phyloP scores from a whole-genome alignment of 2,113 vertebrate species.

The Piaya cayana region DNA sequence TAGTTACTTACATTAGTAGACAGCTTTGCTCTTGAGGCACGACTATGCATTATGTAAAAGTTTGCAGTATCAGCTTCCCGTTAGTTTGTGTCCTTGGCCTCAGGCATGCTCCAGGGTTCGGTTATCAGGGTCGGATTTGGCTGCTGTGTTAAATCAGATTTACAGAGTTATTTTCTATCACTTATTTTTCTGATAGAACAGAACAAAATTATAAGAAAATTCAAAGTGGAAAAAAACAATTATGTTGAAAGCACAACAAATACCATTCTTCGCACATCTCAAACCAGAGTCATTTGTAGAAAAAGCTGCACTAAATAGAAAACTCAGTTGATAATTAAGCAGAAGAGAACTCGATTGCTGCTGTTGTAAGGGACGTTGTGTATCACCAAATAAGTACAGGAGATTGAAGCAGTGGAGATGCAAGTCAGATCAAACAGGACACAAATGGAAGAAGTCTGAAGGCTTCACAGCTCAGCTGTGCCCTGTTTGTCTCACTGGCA shows the following conservation, averaged over 20 bases:
- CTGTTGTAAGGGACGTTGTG: background rate
- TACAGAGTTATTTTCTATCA: background rate
- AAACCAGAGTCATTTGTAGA: background rate
- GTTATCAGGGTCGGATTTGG: background rate
- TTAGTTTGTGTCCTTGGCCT: background rate
- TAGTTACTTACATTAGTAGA: background rate
- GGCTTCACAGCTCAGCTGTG: background rate
- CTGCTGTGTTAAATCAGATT: background rate
- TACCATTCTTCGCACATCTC: background rate
- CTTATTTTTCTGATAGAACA: background rate
- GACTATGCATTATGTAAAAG: background rate
- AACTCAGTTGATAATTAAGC: background rate
- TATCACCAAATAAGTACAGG: background rate
- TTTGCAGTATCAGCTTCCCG: background rate
- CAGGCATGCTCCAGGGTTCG: background rate
- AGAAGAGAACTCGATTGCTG: background rate
- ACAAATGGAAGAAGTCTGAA: background rate
- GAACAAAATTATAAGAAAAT: background rate
- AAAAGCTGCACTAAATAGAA: background rate
- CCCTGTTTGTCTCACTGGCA: background rate
- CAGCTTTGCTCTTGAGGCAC: background rate
- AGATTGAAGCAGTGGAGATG: background rate
- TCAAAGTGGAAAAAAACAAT: background rate
- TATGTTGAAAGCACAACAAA: background rate
- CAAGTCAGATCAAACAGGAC: background rate